phyloP scores from a whole-genome alignment of 2,888 invertebrate genomes.

The Metacarcinus magister region DNA sequence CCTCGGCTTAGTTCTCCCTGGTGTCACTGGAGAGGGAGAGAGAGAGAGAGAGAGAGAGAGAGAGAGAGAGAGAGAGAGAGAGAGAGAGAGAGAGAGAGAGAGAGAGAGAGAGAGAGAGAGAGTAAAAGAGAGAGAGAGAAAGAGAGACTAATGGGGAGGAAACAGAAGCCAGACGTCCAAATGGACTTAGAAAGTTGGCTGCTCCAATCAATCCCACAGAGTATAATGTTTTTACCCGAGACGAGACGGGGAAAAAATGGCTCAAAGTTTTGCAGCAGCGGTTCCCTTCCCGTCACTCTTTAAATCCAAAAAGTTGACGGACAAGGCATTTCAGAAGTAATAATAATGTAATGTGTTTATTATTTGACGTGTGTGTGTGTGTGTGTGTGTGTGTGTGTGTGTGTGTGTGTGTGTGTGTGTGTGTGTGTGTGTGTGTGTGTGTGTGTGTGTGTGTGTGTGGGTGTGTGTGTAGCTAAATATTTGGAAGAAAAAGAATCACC shows the following conservation, averaged over 20 bases:
- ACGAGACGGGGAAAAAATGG: constrained; percentile 19
- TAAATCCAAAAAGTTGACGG: background rate
- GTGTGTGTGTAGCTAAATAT: background rate
- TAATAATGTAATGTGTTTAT: background rate
- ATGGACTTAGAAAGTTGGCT: background rate
- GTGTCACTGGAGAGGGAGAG: background rate
- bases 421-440: constrained; percentile 60
- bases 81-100: constrained; percentile 19
- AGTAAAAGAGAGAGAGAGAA: constrained; percentile 21
- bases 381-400: constrained; percentile 21
- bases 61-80: constrained; percentile 39
- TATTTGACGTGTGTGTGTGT: background rate
- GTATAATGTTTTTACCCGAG: background rate
- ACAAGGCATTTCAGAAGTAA: background rate
- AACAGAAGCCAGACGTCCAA: constrained; percentile 11
- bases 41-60: constrained; percentile 18
- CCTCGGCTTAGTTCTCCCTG: too few relatives aligned
- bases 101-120: constrained; percentile 48
- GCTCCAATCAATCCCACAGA: constrained; percentile 7
- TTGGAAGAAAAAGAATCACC: background rate
- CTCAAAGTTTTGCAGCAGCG: background rate
- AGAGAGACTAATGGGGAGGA: constrained; percentile 6
- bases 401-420: constrained; percentile 58
- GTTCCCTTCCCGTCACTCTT: background rate
- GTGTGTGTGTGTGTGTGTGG: constrained; percentile 20